phyloP scores from a whole-genome alignment of 2,888 invertebrate genomes.

The Cephonodes hylas region DNA sequence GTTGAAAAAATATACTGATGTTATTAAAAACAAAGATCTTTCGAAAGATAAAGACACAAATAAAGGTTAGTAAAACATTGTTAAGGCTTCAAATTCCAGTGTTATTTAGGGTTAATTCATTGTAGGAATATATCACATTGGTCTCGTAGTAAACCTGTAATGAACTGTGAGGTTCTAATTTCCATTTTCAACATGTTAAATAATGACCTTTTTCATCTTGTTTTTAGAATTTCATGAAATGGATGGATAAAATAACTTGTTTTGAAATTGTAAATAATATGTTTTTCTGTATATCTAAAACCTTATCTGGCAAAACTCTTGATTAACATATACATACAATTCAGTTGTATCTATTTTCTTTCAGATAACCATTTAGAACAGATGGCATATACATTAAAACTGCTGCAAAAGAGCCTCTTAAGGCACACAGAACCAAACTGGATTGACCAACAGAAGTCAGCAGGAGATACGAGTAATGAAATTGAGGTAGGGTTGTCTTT shows the following conservation, averaged over 20 bases:
- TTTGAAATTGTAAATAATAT: too few relatives aligned
- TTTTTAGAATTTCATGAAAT: too few relatives aligned
- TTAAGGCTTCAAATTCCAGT: too few relatives aligned
- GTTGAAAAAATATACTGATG: slow-evolving; percentile 61
- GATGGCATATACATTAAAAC: slow-evolving; percentile 62
- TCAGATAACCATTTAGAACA: slow-evolving; percentile 55
- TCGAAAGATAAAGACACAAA: slow-evolving; percentile 20
- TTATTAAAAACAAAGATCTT: slow-evolving; percentile 37
- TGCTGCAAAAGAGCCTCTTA: slow-evolving; percentile 71
- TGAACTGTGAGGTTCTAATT: too few relatives aligned
- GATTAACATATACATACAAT: background rate
- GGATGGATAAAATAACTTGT: too few relatives aligned
- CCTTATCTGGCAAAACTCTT: background rate
- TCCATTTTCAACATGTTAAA: too few relatives aligned
- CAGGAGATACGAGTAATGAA: slow-evolving; percentile 34
- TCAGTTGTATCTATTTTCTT: background rate
- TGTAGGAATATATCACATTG: too few relatives aligned
- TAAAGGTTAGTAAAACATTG: slow-evolving; percentile 32
- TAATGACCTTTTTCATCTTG: too few relatives aligned
- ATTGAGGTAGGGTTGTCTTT: too few relatives aligned
- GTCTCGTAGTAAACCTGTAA: too few relatives aligned
- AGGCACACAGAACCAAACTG: slow-evolving; percentile 53
- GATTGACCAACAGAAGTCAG: slow-evolving; percentile 45
- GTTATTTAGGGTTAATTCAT: too few relatives aligned
- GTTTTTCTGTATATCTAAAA: background rate